Evolutionary conservation across 2,888 invertebrate genomes (phyloP), one percentile per base, ranked within the genome.

Genomic region (Agrotis segetum): DNA sequence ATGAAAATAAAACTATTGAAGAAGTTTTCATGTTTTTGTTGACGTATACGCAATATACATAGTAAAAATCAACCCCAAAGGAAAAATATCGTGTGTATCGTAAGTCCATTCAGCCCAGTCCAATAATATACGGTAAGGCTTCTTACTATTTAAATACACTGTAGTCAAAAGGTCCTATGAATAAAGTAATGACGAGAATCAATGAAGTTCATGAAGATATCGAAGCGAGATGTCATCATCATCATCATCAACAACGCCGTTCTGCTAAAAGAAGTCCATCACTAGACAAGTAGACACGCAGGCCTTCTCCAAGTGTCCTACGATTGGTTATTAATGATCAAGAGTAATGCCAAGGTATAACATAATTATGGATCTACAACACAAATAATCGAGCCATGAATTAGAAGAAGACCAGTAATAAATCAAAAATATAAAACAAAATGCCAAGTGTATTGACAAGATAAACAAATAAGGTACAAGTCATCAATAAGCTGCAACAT

Each of bases 91-190:
- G 85, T 86, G 87, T 88, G 91, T 90, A 90, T 92, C 93, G 91
- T 92, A 89, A 91, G 94, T 93, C 93, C 90, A 90, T 89, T 91
- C 91, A 92, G 94, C 94, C 94, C 95, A 94, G 95, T 94, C 95
- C 95, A 87, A 89, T 88, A 83, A 83, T 86, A 88, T 87, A 88
- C 88, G 95, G 95, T 95, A 95, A 95, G 94, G 90, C 91, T 78
- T 77, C 34, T 69, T 71, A 61, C 64, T 89, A 85, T 85, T 80
- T 71, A 82, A 75, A 81, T 79, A 64, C 5, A 24, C 70, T 79
- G 59, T 87, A 88, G 91, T 91, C 91, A 92, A 94, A 93, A 91
- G 90, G 88, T 89, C 84, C 92, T 90, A 73, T 89, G 89, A 89
- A 90, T 92, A 88, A 91, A 89, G 89, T 77, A 71, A 75, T 73